These are phyloP conservation scores for Anguilla obscura DNA, from an alignment of 2,797 vertebrate genomes.

Conservation along the genomic window DNA sequence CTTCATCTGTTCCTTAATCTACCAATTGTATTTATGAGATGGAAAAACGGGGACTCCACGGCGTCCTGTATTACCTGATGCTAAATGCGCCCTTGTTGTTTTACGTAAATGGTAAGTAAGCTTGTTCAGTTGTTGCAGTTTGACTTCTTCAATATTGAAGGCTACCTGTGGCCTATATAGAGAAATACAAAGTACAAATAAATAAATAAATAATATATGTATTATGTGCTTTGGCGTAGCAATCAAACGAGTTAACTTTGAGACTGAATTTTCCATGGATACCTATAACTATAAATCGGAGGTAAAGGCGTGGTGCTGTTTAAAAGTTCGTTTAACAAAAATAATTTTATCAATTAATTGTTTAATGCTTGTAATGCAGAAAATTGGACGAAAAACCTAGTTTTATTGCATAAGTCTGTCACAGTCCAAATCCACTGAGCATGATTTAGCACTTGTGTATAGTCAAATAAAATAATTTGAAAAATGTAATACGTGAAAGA, in stretches of 20 bases:
- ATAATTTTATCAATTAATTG: not conserved
- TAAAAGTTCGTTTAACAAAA: no score
- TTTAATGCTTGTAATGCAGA: not conserved
- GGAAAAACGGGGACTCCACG: conserved; percentile 74
- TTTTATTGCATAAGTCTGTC: not conserved
- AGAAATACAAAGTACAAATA: not conserved
- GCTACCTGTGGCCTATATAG: not conserved
- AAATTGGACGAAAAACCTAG: not conserved
- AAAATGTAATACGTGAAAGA: not conserved
- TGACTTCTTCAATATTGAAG: not conserved
- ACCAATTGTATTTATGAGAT: conserved; percentile 75
- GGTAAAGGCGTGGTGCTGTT: not conserved
- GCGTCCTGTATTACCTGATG: conserved; percentile 80
- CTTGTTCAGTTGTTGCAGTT: conserved; percentile 26
- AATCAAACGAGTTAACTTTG: not conserved
- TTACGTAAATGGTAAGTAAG: conserved; percentile 78
- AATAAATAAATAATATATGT: not conserved
- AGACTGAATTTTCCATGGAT: not conserved
- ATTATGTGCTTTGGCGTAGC: not conserved
- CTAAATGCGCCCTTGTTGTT: conserved; percentile 74
- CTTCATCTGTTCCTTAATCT: conserved; percentile 47
- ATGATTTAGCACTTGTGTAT: not conserved
- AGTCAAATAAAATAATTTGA: not conserved
- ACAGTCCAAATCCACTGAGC: not conserved
- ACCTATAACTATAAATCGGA: not conserved